These are phyloP conservation scores for Chloromyia formosa DNA, from an alignment of 2,888 invertebrate genomes.

Conservation along the genomic window DNA sequence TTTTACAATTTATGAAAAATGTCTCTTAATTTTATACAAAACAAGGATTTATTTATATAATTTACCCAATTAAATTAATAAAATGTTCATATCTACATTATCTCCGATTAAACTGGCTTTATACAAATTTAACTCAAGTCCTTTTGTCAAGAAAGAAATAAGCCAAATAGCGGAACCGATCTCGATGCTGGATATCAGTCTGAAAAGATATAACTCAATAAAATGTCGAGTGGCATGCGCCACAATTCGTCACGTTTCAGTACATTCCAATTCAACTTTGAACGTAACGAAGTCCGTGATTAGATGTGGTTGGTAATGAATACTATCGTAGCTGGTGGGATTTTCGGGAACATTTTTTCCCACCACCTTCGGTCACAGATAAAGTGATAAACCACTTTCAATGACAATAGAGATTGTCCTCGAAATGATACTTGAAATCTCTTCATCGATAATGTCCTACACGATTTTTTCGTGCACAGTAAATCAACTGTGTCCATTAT, in stretches of 20 bases:
- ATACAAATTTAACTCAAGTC: too few species aligned
- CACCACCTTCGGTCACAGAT: constrained; percentile 34
- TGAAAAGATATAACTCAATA: constrained; percentile 20
- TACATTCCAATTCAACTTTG: constrained; percentile 12
- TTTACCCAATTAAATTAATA: too few species aligned
- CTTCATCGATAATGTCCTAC: not conserved
- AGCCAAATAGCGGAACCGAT: not conserved
- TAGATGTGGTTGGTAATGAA: constrained; percentile 37
- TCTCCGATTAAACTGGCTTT: too few species aligned
- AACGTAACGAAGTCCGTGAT: constrained; percentile 10
- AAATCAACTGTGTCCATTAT: not conserved
- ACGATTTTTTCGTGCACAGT: constrained; percentile 2
- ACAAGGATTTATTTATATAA: too few species aligned
- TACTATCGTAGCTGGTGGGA: constrained; percentile 22
- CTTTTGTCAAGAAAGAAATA: too few species aligned
- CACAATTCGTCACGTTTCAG: constrained; percentile 24
- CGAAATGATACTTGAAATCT: constrained; percentile 11
- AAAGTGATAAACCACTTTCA: constrained; percentile 30
- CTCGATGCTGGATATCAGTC: not conserved
- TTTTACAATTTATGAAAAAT: too few species aligned
- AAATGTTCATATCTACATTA: too few species aligned
- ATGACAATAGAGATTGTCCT: constrained; percentile 16
- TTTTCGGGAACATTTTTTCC: constrained; percentile 24
- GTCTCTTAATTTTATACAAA: too few species aligned
- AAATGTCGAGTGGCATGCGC: constrained; percentile 33